Evolutionary conservation across 2,888 invertebrate genomes (phyloP), one percentile per base, ranked within the genome.

Genomic region (Tetanocera ferruginea): DNA sequence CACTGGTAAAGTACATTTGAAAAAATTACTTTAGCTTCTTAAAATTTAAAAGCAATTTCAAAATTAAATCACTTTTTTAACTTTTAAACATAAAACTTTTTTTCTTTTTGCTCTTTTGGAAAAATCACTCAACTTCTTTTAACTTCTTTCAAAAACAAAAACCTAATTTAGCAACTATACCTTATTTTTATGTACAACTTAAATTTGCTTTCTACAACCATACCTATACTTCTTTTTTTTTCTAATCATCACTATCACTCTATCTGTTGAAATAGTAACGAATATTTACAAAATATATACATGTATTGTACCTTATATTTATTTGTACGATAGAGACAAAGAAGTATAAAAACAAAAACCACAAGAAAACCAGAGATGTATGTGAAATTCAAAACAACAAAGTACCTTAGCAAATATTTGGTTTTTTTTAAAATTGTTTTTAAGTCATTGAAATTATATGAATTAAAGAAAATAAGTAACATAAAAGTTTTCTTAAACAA

Each of bases 341-440:
- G 25, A 49, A 31, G n/a, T 34, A 34, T 19, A 1, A 55, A 55
- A 55, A 49, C 14, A 49, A 49, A 49, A 49, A 49, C 49, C 6
- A 49, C 6, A 49, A 19, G 9, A 5, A 55, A 19, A 55, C 6
- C 64, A 64, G 17, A 31, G n/a, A 67, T 57, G 70, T 43, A 43
- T 67, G 52, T 67, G 66, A 64, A 76, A 64, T 66, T n/a, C 9
- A 67, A 14, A 66, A 62, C 69, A 69, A 57, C 49, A 76, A 76
- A 55, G 69, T 76, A 60, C 60, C 60, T 72, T 60, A 72, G 55
- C 25, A 72, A 72, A 72, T 37, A 60, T 70, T 31, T n/a, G 19
- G 5, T 70, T 52, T 70, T 52, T 70, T 70, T 37, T 17, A 25
- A 23, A 43, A 51, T 69, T 17, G 25, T 72, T 72, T 57, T 19